Evolutionary conservation across 2,888 invertebrate genomes (phyloP), one percentile per base, ranked within the genome.

Genomic region (Drepana falcataria): DNA sequence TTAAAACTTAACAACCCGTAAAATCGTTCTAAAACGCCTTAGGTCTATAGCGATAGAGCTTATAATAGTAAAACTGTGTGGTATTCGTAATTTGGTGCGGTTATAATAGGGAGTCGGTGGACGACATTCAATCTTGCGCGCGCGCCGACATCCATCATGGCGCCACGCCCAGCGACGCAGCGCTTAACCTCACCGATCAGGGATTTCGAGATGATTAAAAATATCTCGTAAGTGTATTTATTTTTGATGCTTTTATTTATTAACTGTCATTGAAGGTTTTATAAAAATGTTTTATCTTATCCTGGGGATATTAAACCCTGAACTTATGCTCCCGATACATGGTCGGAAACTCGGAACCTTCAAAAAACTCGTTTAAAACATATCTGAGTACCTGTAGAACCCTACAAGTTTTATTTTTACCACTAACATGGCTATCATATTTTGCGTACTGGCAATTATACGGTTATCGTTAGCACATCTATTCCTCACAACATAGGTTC

Each of bases 71-170:
- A 2, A 7, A 33, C 33, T 2, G 2, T 0, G 1, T 33, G 9
- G 6, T 34, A 34, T 40, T 40, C 34, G 6, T 6, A 51, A 40
- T 44, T n/a, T 60, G 59, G 64, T 59, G 51, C 57, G 56, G 59
- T 59, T 59, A 61, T 64, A 66, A 63, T 66, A 64, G 60, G 63
- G 62, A 60, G 60, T 61, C 60, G 40, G 7, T 48, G 63, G 60
- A 75, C 69, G 73, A 77, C 77, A 77, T 75, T 78, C 74, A 76
- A 78, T 79, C 78, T 68, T 65, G 64, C 59, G 71, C 71, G 59
- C 66, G 73, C 74, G 75, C 69, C 59, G 69, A 69, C 85, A 89
- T 88, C 87, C 85, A 89, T 88, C 89, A 86, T 64, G 54, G 75
- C 52, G 59, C 87, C 88, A 80, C 88, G 87, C 88, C 88, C 79